phyloP scores from a whole-genome alignment of 2,888 invertebrate species.

The Amitus sp. region DNA sequence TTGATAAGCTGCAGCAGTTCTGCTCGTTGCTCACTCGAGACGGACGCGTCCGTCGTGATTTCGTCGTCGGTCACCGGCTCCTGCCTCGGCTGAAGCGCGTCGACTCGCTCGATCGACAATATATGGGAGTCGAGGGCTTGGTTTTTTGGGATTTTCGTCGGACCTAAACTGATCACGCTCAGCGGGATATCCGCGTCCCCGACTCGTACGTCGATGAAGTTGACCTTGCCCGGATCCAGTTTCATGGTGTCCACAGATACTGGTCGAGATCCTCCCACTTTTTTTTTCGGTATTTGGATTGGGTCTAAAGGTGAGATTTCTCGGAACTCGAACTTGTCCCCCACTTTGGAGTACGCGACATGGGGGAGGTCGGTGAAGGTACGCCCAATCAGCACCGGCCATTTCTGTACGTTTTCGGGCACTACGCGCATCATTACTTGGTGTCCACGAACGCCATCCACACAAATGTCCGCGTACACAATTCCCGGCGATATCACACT shows the following conservation, averaged over 20 bases:
- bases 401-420: conserved; percentile 10
- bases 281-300: neutral
- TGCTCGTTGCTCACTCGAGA: conserved; percentile 8
- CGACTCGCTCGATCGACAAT: conserved; percentile 7
- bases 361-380: conserved; percentile 18
- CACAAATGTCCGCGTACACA: conserved; percentile 12
- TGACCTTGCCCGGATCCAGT: conserved; percentile 5
- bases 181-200: neutral
- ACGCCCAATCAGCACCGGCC: conserved; percentile 9
- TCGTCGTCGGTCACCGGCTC: conserved; percentile 12
- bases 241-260: neutral
- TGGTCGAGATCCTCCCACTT: neutral
- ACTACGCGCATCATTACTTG: conserved; percentile 21
- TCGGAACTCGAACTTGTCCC: conserved; percentile 6
- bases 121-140: conserved; percentile 7
- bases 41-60: conserved; percentile 9
- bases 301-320: neutral
- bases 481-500: conserved; percentile 20
- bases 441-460: conserved; percentile 31
- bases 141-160: neutral
- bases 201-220: conserved; percentile 10
- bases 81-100: conserved; percentile 3
- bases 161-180: neutral
- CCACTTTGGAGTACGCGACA: conserved; percentile 12
- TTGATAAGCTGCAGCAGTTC: conserved; percentile 13